Base-by-base conservation (phyloP, 2,888 invertebrate genomes). In the Corythucha ciliata region DNA sequence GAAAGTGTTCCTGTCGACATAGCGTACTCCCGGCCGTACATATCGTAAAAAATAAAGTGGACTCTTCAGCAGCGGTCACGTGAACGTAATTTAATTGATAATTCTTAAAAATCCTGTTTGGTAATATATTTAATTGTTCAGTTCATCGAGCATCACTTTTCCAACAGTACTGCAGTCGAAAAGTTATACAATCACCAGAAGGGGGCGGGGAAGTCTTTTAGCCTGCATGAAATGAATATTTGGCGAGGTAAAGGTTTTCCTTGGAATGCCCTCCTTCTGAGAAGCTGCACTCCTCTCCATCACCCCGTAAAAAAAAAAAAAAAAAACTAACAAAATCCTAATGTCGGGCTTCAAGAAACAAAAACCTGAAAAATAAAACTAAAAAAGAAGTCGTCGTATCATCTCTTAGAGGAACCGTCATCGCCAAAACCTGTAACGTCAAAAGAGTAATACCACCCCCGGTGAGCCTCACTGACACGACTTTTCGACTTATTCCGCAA, bases 1-100 rank as follows among this genome's bases (percentile, higher is more conserved):
- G 71, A 60, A 78, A 78, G 66, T 81, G 81, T 66, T 66, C 68
- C n/a, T 81, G 81, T 67, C 67, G 69, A 22, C 62, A 67, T 33
- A 66, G 69, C 52, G 66, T 76, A 52, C 63, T 79, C 58, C 79
- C 80, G 12, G 67, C 77, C 20, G 72, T 81, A 39, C 75, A 78
- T 67, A 67, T 81, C 53, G 72, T 78, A 37, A 72, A 72, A 57
- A 79, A 79, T 65, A 80, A 80, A 73, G 70, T 80, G 27, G 81
- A 81, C 25, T 51, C 29, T 37, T 21, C 16, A 26, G 18, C 45
- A 8, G 33, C 29, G 14, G 33, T 45, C 12, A 45, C 45, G 26
- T 45, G 33, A 45, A 45, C 20, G 26, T 39, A 24, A 20, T 48
- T 48, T 39, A 14, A 8, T 37, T 37, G 39, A 18, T 14, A 29